Evolutionary conservation across 2,113 vertebrate genomes (phyloP), one percentile per base, ranked within the genome.

Genomic region (Chloroceryle aenea): DNA sequence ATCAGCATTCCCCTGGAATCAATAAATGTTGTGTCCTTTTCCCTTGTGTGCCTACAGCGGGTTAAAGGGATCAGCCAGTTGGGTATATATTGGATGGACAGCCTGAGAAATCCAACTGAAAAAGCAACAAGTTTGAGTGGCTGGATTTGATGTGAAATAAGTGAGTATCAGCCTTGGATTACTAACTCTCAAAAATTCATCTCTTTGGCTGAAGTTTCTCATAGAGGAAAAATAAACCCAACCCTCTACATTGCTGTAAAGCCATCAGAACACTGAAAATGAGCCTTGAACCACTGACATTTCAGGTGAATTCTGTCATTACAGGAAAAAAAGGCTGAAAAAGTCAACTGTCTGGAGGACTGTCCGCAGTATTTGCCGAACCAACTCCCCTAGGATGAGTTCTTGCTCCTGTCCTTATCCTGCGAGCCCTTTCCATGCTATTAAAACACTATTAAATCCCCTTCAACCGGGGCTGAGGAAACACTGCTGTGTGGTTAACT

Each of bases 401-500:
- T 72, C 30, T 45, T 58, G 26, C 58, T 71, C 12, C 67, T 61
- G 18, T 21, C 47, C 56, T 40, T 36, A 6, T 2, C 36, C n/a
- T 56, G 12, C 0, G 1, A 59, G 43, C 16, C 27, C 27, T 38
- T 45, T 26, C 30, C 30, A 36, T 18, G 1, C 34, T 16, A 22
- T 2, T 23, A 52, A 56, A 53, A 72, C 4, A 7, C 26, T 29
- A 53, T 12, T 55, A 14, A 40, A 29, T 55, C 43, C 76, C 18
- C 62, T 43, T 53, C 17, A 25, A 4, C 1, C 9, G 16, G 13
- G 30, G 47, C 32, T 56, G 56, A 64, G 62, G 86, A 62, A 50
- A 56, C 12, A 6, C 22, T 9, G n/a, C 0, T 0, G 9, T 2
- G 40, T 9, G 55, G 10, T 25, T 16, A 19, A 64, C n/a, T 8